Evolutionary conservation across 1,140 invertebrate species (phyloP), one percentile per base, ranked within the genome.

Genomic region (Ooceraea biroi): DNA sequence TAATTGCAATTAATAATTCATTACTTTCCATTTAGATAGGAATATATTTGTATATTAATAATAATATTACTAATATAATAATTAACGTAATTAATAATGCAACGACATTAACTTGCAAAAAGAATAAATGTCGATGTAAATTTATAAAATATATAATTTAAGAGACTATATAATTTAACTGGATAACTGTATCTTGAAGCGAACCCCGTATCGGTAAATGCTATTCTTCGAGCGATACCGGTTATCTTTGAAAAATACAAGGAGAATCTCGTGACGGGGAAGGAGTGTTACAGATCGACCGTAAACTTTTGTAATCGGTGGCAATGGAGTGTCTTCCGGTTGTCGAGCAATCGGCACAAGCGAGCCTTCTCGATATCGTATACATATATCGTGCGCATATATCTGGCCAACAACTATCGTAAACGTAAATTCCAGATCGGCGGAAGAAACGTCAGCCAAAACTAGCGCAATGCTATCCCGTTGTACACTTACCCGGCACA

Each of bases 391-490:
- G 73, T 41, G 25, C 25, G 76, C 68, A 61, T 78, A 66, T 63
- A n/a, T n/a, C n/a, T n/a, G n/a, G n/a, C 60, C 83, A 71, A 74
- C 44, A 68, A 85, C 74, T 85, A 52, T 72, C 85, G 68, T 86
- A 80, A 82, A 86, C 83, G 68, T 86, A 85, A 86, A 85, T 85
- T 86, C 73, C 61, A 85, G 72, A 77, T 46, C 77, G 63, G 65
- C 14, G 22, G 14, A 36, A 83, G n/a, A n/a, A 27, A n/a, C 41
- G 60, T 78, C 57, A 71, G 25, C 48, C 36, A 19, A 41, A 61
- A 48, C 36, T 69, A 65, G 57, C 27, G 46, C 44, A 52, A 30
- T n/a, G 52, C 50, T 22, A 19, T 50, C 12, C 12, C 48, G 41
- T 36, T 77, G 73, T n/a, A 41, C 48, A 27, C 55, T 52, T 69